Base-by-base conservation (phyloP, 2,113 vertebrate genomes). In the Cyprinus carpio region DNA sequence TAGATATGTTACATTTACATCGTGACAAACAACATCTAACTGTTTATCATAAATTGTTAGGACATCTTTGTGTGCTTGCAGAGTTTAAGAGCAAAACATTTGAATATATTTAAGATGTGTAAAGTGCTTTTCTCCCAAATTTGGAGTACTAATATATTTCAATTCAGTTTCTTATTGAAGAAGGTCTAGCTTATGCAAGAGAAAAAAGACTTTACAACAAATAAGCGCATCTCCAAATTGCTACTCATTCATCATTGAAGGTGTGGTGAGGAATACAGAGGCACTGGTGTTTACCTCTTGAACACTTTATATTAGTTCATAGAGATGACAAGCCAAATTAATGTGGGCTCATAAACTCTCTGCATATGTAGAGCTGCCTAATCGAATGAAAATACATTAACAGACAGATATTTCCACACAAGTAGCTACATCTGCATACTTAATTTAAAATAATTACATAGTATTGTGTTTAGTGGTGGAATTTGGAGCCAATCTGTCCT, bases 321-420 rank as follows among this genome's bases (percentile, higher is more conserved):
- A 40, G 81, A 40, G 69, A 60, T 58, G 67, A 43, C 82, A 83
- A 58, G 51, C 25, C 31, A 62, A 74, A 62, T 40, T 4, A 83
- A 74, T 60, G 71, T 64, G 60, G 18, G 54, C 37, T 84, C 51
- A 74, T 83, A 71, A 31, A 34, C 2, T 54, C 54, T 10, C 64
- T 82, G 80, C 43, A 65, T 23, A 23, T 16, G 46, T 25, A 54
- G 71, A 62, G 71, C 51, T 54, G 18, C 9, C 49, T 62, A 71
- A 71, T 40, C 18, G 0, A 40, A 71, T 71, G 15, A 23, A 40
- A 40, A 71, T 40, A 12, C 20, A 12, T 71, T 71, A 71, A 40
- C 40, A 2, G 34, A 71, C 18, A 71, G 67, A 37, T 9, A 23
- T 40, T 23, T 71, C 4, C 1, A 3, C 3, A 67, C 29, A 67